Evolutionary conservation across 2,797 vertebrate genomes (phyloP), one percentile per base, ranked within the genome.

Genomic region (Tenualosa ilisha): DNA sequence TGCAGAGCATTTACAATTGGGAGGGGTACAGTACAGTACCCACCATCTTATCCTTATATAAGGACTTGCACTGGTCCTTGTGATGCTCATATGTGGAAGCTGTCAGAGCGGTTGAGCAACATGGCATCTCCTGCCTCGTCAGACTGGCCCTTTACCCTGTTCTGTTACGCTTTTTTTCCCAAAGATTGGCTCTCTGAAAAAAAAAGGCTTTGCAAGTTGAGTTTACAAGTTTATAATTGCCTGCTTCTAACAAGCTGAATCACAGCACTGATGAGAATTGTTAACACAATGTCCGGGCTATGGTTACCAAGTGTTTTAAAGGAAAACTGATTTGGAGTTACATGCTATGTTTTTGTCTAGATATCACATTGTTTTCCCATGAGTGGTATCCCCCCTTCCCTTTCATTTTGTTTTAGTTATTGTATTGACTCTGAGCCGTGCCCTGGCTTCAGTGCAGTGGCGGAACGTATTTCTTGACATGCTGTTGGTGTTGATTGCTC

Each of bases 401-500:
- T 20, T 22, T 43, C 46, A 2, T 22, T 8, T 43, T 79, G 20
- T 79, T 46, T 79, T 15, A 4, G 20, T 75, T 75, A 7, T 40
- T 40, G 12, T 75, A 24, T 54, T 49, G 79, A 85, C 81, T 59
- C 53, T 63, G 82, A 85, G 85, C 85, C 82, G 89, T 86, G 85
- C 68, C 81, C 59, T 82, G 83, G 72, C 81, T 65, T 79, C 61
- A 59, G 75, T 82, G 46, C 61, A 54, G 83, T 79, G 81, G 37
- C 43, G 8, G 63, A 26, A 26, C n/a, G 49, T 43, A 15, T 65
- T 54, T 65, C 59, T 84, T 82, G 51, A 84, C 31, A 72, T 85
- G 82, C 43, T 81, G 72, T 65, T 81, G 37, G 31, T 22, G 20
- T 68, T 79, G 37, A 22, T 79, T 40, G 43, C 85, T 84, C 63